Evolutionary conservation across 2,888 invertebrate species (phyloP).

Genomic region (Panopea generosa): DNA sequence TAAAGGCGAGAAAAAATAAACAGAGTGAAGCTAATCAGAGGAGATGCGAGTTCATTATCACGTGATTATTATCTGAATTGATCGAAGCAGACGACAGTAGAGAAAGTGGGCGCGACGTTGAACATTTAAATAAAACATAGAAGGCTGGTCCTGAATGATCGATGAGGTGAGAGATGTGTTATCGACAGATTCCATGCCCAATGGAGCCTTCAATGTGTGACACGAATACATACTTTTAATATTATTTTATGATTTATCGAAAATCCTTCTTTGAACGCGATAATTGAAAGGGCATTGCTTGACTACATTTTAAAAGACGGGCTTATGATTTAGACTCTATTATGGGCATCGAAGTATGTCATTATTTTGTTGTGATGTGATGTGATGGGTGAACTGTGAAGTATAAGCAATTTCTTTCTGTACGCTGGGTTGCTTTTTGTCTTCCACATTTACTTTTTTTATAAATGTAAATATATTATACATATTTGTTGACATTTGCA

Average conservation of each 20-base stretch:
- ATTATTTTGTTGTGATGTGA: conserved; percentile 39
- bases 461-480: too few species aligned
- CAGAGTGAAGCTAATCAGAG: conserved; percentile 1
- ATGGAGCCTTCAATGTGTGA: conserved; percentile 46
- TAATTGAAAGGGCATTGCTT: conserved; percentile 60
- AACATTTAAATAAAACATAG: conserved; percentile 22
- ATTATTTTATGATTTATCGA: conserved; percentile 67
- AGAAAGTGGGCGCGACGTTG: conserved; percentile 57
- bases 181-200: conserved; percentile 53
- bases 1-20: not conserved
- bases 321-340: conserved; percentile 45
- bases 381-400: conserved; percentile 3
- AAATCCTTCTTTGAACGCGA: conserved; percentile 49
- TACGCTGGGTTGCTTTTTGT: too few species aligned
- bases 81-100: conserved; percentile 1
- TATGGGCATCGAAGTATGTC: conserved; percentile 57
- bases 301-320: conserved; percentile 42
- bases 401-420: too few species aligned
- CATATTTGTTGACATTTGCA: too few species aligned
- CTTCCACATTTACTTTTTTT: too few species aligned
- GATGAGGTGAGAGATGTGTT: conserved; percentile 61
- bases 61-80: not conserved
- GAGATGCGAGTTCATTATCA: not conserved
- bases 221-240: conserved; percentile 55
- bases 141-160: conserved; percentile 65